Conservation (phyloP, 2,888 invertebrate species). For the Selenia dentaria region DNA sequence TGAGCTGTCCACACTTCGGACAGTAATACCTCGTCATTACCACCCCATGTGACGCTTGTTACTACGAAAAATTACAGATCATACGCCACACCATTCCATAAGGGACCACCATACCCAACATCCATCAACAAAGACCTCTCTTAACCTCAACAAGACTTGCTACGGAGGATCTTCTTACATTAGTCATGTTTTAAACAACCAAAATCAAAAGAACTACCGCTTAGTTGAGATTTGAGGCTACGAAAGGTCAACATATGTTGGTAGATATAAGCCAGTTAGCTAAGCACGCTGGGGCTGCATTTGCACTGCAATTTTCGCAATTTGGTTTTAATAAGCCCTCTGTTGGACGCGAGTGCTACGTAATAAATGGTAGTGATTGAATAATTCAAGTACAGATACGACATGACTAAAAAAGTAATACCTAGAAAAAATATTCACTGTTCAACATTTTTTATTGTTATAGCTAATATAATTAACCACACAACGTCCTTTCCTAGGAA, state of each 20-base stretch:
- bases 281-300: slow-evolving; percentile 73
- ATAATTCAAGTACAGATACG: slow-evolving; percentile 35
- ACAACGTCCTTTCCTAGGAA: too few relatives aligned
- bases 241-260: slow-evolving; percentile 43
- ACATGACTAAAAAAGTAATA: not conserved
- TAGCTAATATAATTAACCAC: too few relatives aligned
- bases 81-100: slow-evolving; percentile 47
- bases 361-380: slow-evolving; percentile 57
- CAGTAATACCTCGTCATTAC: slow-evolving; percentile 72
- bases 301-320: slow-evolving; percentile 82
- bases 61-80: slow-evolving; percentile 76
- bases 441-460: too few relatives aligned
- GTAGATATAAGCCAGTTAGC: slow-evolving; percentile 66
- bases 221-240: slow-evolving; percentile 22
- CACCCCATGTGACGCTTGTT: slow-evolving; percentile 65
- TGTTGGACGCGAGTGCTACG: slow-evolving; percentile 55
- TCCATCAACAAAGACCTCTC: slow-evolving; percentile 32
- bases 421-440: not conserved
- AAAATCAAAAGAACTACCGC: slow-evolving; percentile 40
- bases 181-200: slow-evolving; percentile 36
- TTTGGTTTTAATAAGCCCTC: slow-evolving; percentile 81
- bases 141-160: slow-evolving; percentile 22
- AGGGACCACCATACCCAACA: slow-evolving; percentile 44
- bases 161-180: slow-evolving; percentile 40
- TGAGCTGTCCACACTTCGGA: slow-evolving; percentile 68